phyloP scores from a whole-genome alignment of 2,797 vertebrate species.

The Onychomys arenicola region DNA sequence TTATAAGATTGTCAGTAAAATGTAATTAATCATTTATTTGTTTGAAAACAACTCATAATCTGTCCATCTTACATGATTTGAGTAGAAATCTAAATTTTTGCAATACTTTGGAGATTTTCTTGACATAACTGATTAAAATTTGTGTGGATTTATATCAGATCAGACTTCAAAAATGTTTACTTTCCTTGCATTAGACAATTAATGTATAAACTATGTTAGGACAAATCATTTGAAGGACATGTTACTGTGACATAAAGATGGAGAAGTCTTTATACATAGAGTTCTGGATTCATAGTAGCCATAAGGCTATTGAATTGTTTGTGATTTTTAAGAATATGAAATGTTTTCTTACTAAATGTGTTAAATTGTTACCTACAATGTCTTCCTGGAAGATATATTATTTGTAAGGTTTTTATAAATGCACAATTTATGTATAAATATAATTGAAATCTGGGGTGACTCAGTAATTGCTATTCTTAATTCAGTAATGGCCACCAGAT shows the following conservation, averaged over 20 bases:
- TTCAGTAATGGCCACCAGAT: conserved; percentile 70
- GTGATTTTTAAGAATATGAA: conserved; percentile 73
- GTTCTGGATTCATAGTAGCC: conserved; percentile 59
- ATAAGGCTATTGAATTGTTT: conserved; percentile 67
- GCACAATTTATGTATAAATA: conserved; percentile 71
- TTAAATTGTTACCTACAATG: conserved; percentile 77
- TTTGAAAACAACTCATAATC: conserved; percentile 56
- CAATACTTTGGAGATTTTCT: conserved; percentile 8
- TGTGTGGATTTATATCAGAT: conserved; percentile 52
- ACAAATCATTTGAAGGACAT: conserved; percentile 69
- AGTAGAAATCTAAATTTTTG: conserved; percentile 57
- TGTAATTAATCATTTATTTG: conserved; percentile 41
- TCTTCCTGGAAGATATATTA: conserved; percentile 78
- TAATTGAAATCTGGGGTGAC: conserved; percentile 67
- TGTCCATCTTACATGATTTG: conserved; percentile 41
- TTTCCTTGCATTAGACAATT: conserved; percentile 60
- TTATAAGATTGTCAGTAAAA: conserved; percentile 32
- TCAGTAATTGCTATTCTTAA: conserved; percentile 84
- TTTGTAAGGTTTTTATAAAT: conserved; percentile 80
- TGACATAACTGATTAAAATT: conserved; percentile 54
- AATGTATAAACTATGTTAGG: conserved; percentile 49
- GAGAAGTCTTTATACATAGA: conserved; percentile 62
- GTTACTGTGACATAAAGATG: conserved; percentile 57
- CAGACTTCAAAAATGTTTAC: conserved; percentile 62
- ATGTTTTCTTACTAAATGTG: conserved; percentile 66